Base-by-base conservation (phyloP, 2,888 invertebrate species). In the Lissonota sp. region DNA sequence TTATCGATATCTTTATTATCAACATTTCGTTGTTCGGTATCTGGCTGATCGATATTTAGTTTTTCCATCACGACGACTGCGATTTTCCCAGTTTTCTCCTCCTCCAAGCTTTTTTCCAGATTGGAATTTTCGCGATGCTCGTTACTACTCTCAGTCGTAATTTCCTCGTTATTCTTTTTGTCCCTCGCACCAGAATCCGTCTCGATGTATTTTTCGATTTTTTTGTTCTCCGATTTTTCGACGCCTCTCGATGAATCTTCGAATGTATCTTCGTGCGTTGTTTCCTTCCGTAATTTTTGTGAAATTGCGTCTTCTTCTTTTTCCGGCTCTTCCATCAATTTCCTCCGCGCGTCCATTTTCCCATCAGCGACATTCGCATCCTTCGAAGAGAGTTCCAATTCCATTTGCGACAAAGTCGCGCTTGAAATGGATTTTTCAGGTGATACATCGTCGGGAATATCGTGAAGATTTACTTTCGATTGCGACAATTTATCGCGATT, bases 331-430 rank as follows among this genome's bases (percentile, higher is more conserved):
- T 10, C 49, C n/a, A 8, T 37, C 7, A 7, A 49, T 39, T 49
- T 49, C 37, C 12, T n/a, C 37, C 39, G 40, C 16, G 39, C 7
- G 14, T 0, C 6, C 0, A 40, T 44, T 1, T 44, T 42, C 0
- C 44, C 12, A 37, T 57, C 57, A 5, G 4, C 14, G 5, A 16
- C 2, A 10, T 55, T 42, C 14, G 26, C 7, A 26, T 4, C 16
- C 53, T 26, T 51, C 8, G n/a, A 16, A 0, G 71, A 12, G 12
- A 53, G 53, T 53, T 42, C 16, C 1, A 53, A 12, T 2, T 62
- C 53, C 6, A 72, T 72, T 51, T 53, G 62, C 8, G 71, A 72
- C 26, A 26, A 26, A 26, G 26, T 8, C 0, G 6, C 53, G 46
- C 4, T 51, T 14, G 5, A 51, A 6, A 10, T 4, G 7, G 16